phyloP scores from a whole-genome alignment of 2,888 invertebrate genomes.

The Amiota minor region DNA sequence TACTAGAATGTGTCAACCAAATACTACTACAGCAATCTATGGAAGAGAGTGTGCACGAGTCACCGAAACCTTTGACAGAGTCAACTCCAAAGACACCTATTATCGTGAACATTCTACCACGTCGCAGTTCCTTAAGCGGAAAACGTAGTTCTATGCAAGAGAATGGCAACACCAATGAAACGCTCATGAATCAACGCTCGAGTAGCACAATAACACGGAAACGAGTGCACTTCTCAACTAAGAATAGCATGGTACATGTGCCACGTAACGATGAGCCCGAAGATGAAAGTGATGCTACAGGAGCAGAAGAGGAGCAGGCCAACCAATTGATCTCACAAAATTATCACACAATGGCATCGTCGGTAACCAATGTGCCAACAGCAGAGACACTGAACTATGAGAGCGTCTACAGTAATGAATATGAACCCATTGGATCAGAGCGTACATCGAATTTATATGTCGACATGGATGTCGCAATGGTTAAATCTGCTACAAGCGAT shows the following conservation, averaged over 20 bases:
- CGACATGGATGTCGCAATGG: constrained; percentile 77
- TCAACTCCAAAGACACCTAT: constrained; percentile 27
- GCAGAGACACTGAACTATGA: constrained; percentile 74
- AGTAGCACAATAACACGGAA: constrained; percentile 70
- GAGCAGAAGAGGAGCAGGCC: constrained; percentile 1
- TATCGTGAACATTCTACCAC: constrained; percentile 47
- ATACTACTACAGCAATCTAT: constrained; percentile 84
- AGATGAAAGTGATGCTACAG: constrained; percentile 21
- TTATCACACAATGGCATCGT: constrained; percentile 49
- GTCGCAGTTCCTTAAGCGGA: constrained; percentile 63
- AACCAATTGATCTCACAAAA: constrained; percentile 51
- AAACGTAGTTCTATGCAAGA: constrained; percentile 49
- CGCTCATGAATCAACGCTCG: constrained; percentile 37
- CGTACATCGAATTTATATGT: constrained; percentile 78
- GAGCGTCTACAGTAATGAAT: constrained; percentile 84
- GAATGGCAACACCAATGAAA: constrained; percentile 22
- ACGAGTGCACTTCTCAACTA: constrained; percentile 79
- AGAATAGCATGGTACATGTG: constrained; percentile 77
- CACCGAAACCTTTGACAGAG: constrained; percentile 30
- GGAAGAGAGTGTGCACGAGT: constrained; percentile 73
- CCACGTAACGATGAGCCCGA: constrained; percentile 65
- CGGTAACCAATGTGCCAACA: constrained; percentile 30
- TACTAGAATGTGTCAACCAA: constrained; percentile 88
- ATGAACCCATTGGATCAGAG: constrained; percentile 78
- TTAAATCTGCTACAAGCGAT: constrained; percentile 40